Percentiles rank a stretch among this genome's conserved stretches.
phyloP scores from a whole-genome alignment of 2,113 vertebrate genomes.

The Otocyon megalotis region DNA sequence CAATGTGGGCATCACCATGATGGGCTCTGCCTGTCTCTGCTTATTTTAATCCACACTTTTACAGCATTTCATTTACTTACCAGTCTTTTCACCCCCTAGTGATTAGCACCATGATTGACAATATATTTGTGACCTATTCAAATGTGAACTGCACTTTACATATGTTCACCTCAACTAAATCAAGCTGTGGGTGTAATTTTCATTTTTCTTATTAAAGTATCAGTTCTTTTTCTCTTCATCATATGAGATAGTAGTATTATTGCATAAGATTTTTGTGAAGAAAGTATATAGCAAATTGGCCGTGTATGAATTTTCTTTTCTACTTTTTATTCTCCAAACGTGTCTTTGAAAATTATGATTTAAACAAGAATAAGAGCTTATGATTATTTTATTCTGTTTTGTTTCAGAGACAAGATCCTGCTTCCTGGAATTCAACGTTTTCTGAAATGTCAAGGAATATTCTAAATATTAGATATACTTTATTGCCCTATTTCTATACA shows the following conservation, averaged over 20 bases:
- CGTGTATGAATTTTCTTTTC: neutral
- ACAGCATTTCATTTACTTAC: neutral
- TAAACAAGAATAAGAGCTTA: neutral
- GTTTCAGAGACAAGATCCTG: slow-evolving; percentile 93
- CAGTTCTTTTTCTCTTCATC: neutral
- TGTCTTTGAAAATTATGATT: neutral
- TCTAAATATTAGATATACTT: slow-evolving; percentile 89
- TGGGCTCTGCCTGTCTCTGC: neutral
- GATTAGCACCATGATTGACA: neutral
- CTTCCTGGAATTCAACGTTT: slow-evolving; percentile 88
- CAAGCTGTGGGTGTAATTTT: neutral
- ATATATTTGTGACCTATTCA: neutral
- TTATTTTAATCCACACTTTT: neutral
- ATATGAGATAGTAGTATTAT: neutral
- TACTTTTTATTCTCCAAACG: neutral
- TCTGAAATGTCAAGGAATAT: slow-evolving; percentile 82
- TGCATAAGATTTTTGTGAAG: neutral
- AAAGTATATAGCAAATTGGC: neutral
- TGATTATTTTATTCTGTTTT: slow-evolving; percentile 39
- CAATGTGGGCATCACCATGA: no score
- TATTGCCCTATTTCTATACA: slow-evolving; percentile 93
- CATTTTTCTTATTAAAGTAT: neutral
- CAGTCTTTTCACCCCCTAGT: neutral
- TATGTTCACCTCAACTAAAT: neutral
- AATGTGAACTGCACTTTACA: neutral